phyloP scores from a whole-genome alignment of 2,797 vertebrate genomes.

The Tenualosa thibaudeaui region DNA sequence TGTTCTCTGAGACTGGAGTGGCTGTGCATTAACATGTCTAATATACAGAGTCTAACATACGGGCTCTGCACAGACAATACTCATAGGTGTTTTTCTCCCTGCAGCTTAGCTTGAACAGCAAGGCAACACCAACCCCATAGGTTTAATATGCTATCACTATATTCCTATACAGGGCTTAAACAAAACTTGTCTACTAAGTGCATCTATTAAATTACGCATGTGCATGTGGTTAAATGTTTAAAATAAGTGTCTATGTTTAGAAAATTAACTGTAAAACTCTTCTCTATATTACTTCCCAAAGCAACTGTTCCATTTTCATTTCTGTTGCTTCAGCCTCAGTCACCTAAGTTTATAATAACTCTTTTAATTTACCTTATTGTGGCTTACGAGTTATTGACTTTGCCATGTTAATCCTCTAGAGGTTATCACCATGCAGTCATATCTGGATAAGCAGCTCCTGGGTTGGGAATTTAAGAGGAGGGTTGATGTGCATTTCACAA shows the following conservation, averaged over 20 bases:
- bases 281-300: neutral
- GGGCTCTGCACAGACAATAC: neutral
- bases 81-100: neutral
- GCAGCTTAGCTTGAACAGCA: neutral
- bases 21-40: neutral
- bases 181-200: neutral
- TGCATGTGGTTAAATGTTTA: no score
- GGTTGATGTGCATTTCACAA: neutral
- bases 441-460: neutral
- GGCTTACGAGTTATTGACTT: neutral
- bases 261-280: neutral
- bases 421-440: neutral
- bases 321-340: neutral
- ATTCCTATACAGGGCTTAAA: neutral
- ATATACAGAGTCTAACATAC: neutral
- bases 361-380: neutral
- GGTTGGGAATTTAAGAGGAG: neutral
- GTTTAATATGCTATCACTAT: neutral
- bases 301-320: neutral
- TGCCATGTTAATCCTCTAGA: neutral
- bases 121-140: neutral
- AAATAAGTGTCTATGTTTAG: neutral
- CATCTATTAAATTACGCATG: neutral
- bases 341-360: neutral
- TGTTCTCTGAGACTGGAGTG: neutral